Base-by-base conservation (phyloP, 1,140 invertebrate species). In the Platyura marginata region DNA sequence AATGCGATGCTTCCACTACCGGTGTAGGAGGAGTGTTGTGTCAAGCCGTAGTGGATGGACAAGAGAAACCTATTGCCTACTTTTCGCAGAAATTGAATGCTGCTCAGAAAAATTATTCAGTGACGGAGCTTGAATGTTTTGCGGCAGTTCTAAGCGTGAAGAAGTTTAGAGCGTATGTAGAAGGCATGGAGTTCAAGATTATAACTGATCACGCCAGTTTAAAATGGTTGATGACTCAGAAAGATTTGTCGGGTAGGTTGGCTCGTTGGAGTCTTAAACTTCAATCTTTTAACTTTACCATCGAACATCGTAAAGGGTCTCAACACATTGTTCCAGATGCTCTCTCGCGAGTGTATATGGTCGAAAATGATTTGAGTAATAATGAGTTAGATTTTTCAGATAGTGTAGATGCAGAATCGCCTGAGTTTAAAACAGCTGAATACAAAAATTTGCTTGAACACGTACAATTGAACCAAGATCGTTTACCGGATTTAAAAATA, bases 181-280 rank as follows among this genome's bases (percentile, higher is more conserved):
- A 61, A 42, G 57, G 57, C 2, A 51, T 44, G 11, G 44, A 58
- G 11, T 68, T 73, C 41, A 60, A 35, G 1, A 54, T 69, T 1
- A 46, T 62, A n/a, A 70, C 68, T 0, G 67, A 72, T 45, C 65
- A 69, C 44, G 49, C 53, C 25, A 54, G 59, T 10, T 48, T 71
- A 3, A 46, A 47, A 21, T 72, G 63, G 60, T 48, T 72, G 4
- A 47, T 54, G 20, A 53, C 52, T 2, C 48, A 66, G 3, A 62
- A 58, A 46, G 57, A 66, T 41, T 52, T 57, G 3, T 51, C 46
- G 1, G 60, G 56, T 36, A 33, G 66, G 32, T 44, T 70, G n/a
- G 58, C 61, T 0, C 43, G 64, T 22, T 71, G 66, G 67, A 35
- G 44, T 23, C 11, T 68, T 8, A 23, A 47, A 23, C 37, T 70